Conservation (phyloP, 2,113 vertebrate species). For the Alces alces region DNA sequence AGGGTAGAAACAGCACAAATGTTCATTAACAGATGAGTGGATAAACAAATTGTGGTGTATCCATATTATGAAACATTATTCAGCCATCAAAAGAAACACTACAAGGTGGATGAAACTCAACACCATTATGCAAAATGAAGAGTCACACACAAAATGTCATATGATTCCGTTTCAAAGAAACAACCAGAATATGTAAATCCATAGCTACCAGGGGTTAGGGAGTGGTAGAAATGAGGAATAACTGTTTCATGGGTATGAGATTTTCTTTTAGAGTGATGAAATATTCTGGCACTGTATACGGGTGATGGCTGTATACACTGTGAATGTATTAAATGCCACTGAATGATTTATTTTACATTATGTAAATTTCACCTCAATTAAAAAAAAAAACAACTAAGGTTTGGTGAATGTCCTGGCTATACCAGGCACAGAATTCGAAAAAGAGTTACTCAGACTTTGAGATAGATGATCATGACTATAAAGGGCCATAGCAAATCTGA, state of each 20-base stretch:
- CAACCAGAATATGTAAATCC: not conserved
- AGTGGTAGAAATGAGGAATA: not conserved
- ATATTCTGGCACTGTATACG: not conserved
- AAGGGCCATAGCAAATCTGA: not conserved
- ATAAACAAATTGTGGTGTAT: not conserved
- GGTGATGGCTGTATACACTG: not conserved
- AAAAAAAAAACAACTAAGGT: not conserved
- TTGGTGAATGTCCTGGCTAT: not conserved
- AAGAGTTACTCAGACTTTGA: not conserved
- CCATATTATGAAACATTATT: not conserved
- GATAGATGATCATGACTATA: not conserved
- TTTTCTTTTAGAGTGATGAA: not conserved
- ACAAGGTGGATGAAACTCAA: not conserved
- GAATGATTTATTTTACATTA: not conserved
- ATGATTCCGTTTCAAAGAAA: not conserved
- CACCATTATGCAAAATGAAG: not conserved
- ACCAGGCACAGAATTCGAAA: not conserved
- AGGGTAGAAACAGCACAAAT: not conserved
- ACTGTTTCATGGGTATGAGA: rapidly evolving
- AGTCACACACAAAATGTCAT: not conserved
- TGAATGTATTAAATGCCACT: not conserved
- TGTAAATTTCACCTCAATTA: not conserved
- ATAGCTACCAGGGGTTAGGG: not conserved
- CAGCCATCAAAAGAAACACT: not conserved
- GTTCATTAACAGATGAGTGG: not conserved